Evolutionary conservation across 2,888 invertebrate genomes (phyloP), one percentile per base, ranked within the genome.

Genomic region (Dyspetes luteomarginatus): DNA sequence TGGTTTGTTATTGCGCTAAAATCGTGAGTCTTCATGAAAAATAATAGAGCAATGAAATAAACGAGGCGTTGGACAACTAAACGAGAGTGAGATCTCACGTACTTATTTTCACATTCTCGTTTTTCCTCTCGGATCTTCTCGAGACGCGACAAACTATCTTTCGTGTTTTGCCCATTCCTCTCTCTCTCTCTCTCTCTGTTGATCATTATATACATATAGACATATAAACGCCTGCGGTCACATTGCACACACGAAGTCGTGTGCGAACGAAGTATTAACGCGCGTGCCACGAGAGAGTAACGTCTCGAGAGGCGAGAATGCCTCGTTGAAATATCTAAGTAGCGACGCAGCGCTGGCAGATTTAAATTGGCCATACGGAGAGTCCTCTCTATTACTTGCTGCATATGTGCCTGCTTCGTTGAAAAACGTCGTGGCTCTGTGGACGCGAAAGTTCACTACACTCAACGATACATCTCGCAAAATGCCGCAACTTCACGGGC

Each of bases 251-350:
- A 56, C 56, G n/a, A n/a, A 15, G 4, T 4, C 55, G 41, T 22
- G 48, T 41, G 69, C 24, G 24, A 19, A 60, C 36, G 48, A 67
- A 52, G 81, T 43, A 69, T 60, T 36, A 69, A 62, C 65, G 67
- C 56, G 77, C 68, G 73, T 62, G 72, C 68, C 67, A 26, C 65
- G 77, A 67, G 72, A 55, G 52, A 52, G 68, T 30, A 41, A 52
- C n/a, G 22, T 64, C 60, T 55, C 48, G 68, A 50, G 62, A 45
- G 67, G 74, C 74, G 74, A 67, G 80, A 82, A 82, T 80, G 62
- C 55, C 83, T 62, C 73, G 83, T 75, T 83, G 80, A 82, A 82
- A 80, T 75, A 82, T 81, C 73, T 80, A 77, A n/a, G 79, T 75
- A 78, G 73, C 74, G 75, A 78, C 72, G 30, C 4, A 69, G 64